Conservation (phyloP, 2,797 vertebrate species). For the Coregonus suidteri region DNA sequence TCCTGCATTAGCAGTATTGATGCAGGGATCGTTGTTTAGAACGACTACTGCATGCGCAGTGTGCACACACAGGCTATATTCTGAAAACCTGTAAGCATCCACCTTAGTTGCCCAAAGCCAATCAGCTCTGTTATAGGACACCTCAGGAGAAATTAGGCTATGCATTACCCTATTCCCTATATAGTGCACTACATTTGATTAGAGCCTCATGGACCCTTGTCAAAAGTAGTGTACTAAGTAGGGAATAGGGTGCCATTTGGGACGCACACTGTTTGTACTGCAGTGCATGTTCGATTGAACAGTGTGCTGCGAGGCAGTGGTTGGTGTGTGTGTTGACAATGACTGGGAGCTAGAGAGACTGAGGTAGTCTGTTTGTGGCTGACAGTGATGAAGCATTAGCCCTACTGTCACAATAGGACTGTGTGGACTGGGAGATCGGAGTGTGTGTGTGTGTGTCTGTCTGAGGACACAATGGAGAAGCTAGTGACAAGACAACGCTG, state of each 20-base stretch:
- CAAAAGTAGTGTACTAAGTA: too few relatives aligned
- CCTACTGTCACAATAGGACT: constrained; percentile 9
- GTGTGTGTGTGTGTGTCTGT: not conserved
- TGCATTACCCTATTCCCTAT: too few relatives aligned
- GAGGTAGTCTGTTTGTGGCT: not conserved
- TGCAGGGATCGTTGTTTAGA: not conserved
- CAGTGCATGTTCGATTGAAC: not conserved
- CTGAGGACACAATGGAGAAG: not conserved
- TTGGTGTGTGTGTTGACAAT: not conserved
- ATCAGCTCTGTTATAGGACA: too few relatives aligned
- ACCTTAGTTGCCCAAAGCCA: too few relatives aligned
- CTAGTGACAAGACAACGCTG: not conserved
- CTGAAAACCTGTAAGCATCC: too few relatives aligned
- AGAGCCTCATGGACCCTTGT: too few relatives aligned
- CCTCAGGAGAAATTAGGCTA: too few relatives aligned
- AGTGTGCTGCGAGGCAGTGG: not conserved
- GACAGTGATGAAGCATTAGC: not conserved
- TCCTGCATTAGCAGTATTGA: not conserved
- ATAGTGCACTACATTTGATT: too few relatives aligned
- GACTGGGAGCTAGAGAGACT: not conserved
- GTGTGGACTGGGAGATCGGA: not conserved
- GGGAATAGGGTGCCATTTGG: too few relatives aligned
- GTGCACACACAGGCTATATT: too few relatives aligned
- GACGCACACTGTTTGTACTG: not conserved
- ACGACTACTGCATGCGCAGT: not conserved